phyloP scores from a whole-genome alignment of 2,113 vertebrate species.

The Puma concolor region DNA sequence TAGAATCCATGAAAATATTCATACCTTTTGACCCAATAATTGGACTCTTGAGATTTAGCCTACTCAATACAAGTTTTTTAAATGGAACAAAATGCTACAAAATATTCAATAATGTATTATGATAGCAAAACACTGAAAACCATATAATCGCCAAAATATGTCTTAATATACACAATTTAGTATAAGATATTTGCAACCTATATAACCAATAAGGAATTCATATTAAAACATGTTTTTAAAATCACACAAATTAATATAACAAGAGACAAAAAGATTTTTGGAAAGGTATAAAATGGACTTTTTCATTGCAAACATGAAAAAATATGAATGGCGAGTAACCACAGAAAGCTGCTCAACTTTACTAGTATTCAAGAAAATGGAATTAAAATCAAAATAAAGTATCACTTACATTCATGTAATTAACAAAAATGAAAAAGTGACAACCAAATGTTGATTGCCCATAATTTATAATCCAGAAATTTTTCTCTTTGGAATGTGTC shows the following conservation, averaged over 20 bases:
- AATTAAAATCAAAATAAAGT: constrained; percentile 12
- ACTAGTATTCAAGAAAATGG: neutral
- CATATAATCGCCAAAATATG: neutral
- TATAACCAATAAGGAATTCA: constrained; percentile 14
- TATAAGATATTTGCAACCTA: constrained; percentile 35
- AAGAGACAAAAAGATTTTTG: neutral
- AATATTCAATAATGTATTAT: neutral
- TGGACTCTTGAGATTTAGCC: constrained; percentile 24
- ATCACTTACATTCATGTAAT: neutral
- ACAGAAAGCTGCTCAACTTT: neutral
- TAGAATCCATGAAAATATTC: neutral
- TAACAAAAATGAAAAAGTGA: neutral
- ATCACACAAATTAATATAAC: neutral
- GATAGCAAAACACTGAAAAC: constrained; percentile 17
- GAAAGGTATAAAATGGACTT: neutral
- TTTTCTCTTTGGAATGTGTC: neutral
- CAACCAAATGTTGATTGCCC: neutral
- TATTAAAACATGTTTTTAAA: neutral
- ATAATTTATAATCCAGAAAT: neutral
- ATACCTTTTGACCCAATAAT: neutral
- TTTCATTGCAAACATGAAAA: constrained; percentile 29
- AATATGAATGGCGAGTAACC: neutral
- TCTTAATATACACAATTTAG: constrained; percentile 5
- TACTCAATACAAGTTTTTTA: neutral
- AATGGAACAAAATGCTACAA: constrained; percentile 46